A percentile compares a stretch with the other conserved stretches of the same genome.
Evolutionary conservation across 2,888 invertebrate species (phyloP).

Genomic region (Standfussiana lucernea): DNA sequence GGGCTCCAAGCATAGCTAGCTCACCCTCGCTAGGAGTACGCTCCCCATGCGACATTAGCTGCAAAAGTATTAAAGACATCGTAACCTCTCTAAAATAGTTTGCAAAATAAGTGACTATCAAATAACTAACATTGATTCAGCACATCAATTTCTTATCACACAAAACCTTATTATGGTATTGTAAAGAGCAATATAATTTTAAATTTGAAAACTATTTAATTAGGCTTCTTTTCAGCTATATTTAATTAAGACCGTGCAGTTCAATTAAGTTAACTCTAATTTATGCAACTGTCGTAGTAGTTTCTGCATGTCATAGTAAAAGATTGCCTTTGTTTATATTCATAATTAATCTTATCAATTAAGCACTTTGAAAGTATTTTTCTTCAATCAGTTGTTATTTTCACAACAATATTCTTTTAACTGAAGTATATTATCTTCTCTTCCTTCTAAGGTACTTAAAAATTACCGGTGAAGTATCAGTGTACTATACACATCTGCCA

Average conservation of each 20-base stretch:
- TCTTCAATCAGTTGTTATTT: background rate
- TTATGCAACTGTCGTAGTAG: background rate
- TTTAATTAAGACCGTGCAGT: background rate
- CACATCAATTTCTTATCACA: background rate
- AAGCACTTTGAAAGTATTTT: background rate
- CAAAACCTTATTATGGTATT: background rate
- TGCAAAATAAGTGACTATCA: background rate
- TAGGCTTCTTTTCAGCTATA: background rate
- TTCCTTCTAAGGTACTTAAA: too few relatives aligned
- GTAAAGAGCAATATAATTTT: background rate
- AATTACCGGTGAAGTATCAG: background rate
- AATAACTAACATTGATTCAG: background rate
- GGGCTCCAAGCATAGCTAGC: constrained; percentile 90
- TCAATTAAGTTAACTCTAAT: background rate
- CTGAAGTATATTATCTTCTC: background rate
- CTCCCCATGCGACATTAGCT: constrained; percentile 94
- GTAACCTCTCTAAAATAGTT: background rate
- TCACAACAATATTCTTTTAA: background rate
- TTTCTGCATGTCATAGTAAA: background rate
- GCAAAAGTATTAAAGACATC: constrained; percentile 41
- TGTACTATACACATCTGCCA: background rate
- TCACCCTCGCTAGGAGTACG: constrained; percentile 92
- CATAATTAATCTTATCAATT: background rate
- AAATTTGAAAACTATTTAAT: background rate
- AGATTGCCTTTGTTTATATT: background rate